Conservation (phyloP, 2,888 invertebrate genomes). For the Cyrtodaria siliqua region DNA sequence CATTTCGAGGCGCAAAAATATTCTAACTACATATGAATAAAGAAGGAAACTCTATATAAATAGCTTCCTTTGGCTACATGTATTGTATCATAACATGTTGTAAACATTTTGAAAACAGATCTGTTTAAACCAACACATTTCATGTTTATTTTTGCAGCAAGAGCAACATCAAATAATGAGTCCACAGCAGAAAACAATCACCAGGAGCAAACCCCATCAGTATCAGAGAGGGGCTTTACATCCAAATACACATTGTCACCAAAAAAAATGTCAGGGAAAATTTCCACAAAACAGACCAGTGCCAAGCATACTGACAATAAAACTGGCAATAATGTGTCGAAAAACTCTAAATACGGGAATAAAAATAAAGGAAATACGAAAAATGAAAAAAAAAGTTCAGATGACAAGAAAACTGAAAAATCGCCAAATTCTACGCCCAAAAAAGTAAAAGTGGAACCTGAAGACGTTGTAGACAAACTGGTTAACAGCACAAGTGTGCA, state of each 20-base stretch:
- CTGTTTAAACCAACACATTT: not conserved
- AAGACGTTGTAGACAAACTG: constrained; percentile 51
- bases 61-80: too few species aligned
- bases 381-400: too few species aligned
- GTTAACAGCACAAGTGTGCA: constrained; percentile 54
- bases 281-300: not conserved
- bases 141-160: constrained; percentile 4
- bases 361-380: constrained; percentile 4
- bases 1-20: too few species aligned
- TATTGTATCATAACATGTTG: too few species aligned
- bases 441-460: constrained; percentile 29
- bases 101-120: too few species aligned
- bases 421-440: constrained; percentile 13
- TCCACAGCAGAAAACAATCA: not conserved
- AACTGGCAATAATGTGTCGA: constrained; percentile 15
- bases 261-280: constrained; percentile 17
- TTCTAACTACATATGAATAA: too few species aligned
- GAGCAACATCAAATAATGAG: not conserved
- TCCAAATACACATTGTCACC: constrained; percentile 10
- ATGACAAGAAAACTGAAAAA: not conserved
- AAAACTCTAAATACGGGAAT: not conserved
- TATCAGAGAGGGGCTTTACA: constrained; percentile 7
- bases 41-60: too few species aligned
- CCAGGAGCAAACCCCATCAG: not conserved
- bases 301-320: constrained; percentile 17